Conservation (phyloP, 2,888 invertebrate species). For the Drosophila vallismaia region DNA sequence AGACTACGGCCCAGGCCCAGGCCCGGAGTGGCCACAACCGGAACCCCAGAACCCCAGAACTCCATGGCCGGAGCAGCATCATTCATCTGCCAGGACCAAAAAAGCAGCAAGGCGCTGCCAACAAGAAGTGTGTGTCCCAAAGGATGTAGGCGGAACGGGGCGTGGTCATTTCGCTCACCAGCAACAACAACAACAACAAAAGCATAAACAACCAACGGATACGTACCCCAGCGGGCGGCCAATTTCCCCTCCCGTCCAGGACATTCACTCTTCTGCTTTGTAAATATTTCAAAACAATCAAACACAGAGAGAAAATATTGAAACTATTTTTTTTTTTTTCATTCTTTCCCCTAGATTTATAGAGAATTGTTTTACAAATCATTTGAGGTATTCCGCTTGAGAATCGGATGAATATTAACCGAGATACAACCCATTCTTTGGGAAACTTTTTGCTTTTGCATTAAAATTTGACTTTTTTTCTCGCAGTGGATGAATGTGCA, state of each 20-base stretch:
- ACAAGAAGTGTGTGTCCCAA: slow-evolving; percentile 18
- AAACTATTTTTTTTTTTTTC: too few relatives aligned
- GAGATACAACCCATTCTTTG: background rate
- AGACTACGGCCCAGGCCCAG: background rate
- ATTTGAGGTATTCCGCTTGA: too few relatives aligned
- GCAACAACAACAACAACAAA: slow-evolving; percentile 5
- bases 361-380: too few relatives aligned
- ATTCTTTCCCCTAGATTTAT: too few relatives aligned
- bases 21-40: slow-evolving; percentile 20
- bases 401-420: background rate
- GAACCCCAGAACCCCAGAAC: slow-evolving; percentile 2
- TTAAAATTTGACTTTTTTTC: background rate
- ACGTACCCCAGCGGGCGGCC: slow-evolving; percentile 35
- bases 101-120: slow-evolving; percentile 13
- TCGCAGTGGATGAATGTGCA: background rate
- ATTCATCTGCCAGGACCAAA: slow-evolving; percentile 34
- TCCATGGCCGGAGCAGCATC: slow-evolving; percentile 12
- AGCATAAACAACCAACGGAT: slow-evolving; percentile 15
- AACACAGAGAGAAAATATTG: background rate
- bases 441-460: too few relatives aligned
- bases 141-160: background rate
- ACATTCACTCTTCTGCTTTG: slow-evolving; percentile 36
- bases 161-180: slow-evolving; percentile 16
- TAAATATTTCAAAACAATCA: slow-evolving; percentile 40
- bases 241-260: slow-evolving; percentile 27